Evolutionary conservation across 2,797 vertebrate genomes (phyloP).

Genomic region (Merluccius polli): DNA sequence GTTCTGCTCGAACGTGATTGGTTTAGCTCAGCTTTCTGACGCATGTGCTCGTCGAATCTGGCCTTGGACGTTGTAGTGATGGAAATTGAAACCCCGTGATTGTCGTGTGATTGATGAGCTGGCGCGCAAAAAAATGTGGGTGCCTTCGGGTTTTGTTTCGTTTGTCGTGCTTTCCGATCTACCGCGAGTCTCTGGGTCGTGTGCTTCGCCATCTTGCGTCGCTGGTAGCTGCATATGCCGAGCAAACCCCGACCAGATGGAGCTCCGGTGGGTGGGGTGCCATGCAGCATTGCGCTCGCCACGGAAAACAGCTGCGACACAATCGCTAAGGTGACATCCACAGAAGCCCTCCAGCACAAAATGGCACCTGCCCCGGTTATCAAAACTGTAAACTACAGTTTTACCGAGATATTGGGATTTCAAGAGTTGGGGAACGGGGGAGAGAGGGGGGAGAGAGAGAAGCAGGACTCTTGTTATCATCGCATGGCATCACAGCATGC

Average conservation of each 20-base stretch:
- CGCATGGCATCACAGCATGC: neutral
- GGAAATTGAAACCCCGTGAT: too few relatives aligned
- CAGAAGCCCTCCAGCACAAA: constrained; percentile 30
- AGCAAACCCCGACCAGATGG: constrained; percentile 37
- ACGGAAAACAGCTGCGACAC: constrained; percentile 45
- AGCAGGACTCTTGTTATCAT: neutral
- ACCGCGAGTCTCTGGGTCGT: neutral
- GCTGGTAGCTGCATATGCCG: constrained; percentile 20
- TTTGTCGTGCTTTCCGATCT: constrained; percentile 18
- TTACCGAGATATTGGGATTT: constrained; percentile 19
- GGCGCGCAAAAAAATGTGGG: too few relatives aligned
- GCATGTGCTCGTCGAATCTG: neutral
- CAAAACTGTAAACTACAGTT: constrained; percentile 20
- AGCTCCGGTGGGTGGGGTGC: constrained; percentile 25
- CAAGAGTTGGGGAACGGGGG: neutral
- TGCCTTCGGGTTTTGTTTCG: neutral
- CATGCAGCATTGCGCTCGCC: constrained; percentile 21
- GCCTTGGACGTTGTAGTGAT: too few relatives aligned
- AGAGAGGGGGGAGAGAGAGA: neutral
- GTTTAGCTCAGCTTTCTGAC: neutral
- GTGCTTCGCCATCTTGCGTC: constrained; percentile 15
- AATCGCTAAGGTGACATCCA: constrained; percentile 42
- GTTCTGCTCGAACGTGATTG: neutral
- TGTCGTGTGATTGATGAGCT: too few relatives aligned
- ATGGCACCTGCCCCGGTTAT: constrained; percentile 38